Conservation (phyloP, 2,888 invertebrate species). For the Timema podura region DNA sequence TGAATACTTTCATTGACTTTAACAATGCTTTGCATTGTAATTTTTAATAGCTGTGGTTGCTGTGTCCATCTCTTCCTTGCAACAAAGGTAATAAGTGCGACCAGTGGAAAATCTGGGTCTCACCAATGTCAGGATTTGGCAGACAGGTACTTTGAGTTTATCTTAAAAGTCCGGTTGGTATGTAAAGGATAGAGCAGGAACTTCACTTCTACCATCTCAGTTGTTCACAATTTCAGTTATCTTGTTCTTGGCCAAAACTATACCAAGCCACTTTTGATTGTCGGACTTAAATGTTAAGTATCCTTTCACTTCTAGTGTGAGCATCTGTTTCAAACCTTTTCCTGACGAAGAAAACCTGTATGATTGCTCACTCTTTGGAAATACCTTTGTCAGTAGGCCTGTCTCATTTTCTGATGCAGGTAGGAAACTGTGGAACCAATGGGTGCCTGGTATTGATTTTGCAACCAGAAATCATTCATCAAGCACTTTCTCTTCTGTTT, state of each 20-base stretch:
- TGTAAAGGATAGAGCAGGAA: constrained; percentile 5
- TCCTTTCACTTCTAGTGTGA: not conserved
- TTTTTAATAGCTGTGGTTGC: not conserved
- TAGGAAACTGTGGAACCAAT: not conserved
- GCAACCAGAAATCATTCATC: not conserved
- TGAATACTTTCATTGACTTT: not conserved
- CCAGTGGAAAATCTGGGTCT: not conserved
- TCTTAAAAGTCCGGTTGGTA: not conserved
- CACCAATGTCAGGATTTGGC: constrained; percentile 1
- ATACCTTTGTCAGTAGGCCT: constrained; percentile 1
- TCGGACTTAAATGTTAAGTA: not conserved
- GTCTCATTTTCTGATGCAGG: no score
- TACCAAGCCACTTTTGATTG: not conserved
- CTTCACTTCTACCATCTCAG: not conserved
- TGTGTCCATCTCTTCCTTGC: not conserved
- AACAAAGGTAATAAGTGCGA: not conserved
- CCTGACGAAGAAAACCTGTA: constrained; percentile 1
- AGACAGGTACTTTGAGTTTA: not conserved
- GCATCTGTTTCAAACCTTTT: not conserved
- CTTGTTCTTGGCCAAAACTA: not conserved
- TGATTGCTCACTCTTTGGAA: not conserved
- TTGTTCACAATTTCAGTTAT: no score
- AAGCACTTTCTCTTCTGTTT: not conserved
- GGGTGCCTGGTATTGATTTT: constrained; percentile 17
- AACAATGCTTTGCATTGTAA: not conserved